These are phyloP conservation scores for Chironomus riparius DNA, from an alignment of 2,888 invertebrate species.

Conservation along the genomic window DNA sequence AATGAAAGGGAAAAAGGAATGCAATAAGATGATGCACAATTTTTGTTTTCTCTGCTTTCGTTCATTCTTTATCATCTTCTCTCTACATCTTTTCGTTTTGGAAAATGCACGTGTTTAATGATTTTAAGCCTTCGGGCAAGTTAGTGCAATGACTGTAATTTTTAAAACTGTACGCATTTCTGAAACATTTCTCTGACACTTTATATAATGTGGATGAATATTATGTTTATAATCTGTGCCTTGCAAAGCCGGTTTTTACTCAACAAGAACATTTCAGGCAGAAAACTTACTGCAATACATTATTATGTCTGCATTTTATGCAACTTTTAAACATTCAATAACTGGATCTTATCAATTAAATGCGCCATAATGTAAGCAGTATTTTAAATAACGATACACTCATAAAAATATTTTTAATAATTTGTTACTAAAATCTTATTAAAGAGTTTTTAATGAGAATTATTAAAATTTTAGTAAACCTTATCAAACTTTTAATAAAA, in stretches of 20 bases:
- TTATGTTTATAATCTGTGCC: neutral
- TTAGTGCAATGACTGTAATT: neutral
- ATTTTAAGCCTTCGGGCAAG: conserved; percentile 16
- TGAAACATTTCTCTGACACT: neutral
- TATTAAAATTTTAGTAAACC: too few relatives aligned
- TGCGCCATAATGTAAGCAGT: too few relatives aligned
- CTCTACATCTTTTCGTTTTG: neutral
- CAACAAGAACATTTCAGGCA: too few relatives aligned
- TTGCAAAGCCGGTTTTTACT: neutral
- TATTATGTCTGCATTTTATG: too few relatives aligned
- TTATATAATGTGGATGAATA: neutral
- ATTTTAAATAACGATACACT: too few relatives aligned
- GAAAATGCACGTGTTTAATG: conserved; percentile 23
- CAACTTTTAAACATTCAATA: too few relatives aligned
- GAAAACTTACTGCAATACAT: too few relatives aligned
- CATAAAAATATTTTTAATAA: too few relatives aligned
- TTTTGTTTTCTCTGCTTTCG: neutral
- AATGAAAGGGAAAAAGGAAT: neutral
- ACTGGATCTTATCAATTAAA: too few relatives aligned
- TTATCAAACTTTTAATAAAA: too few relatives aligned
- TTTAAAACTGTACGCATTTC: neutral
- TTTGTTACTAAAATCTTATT: too few relatives aligned
- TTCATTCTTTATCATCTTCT: neutral
- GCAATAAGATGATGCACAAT: neutral
- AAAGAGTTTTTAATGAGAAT: too few relatives aligned